Evolutionary conservation across 2,113 vertebrate genomes (phyloP).

Genomic region (Bujurquina vittata): DNA sequence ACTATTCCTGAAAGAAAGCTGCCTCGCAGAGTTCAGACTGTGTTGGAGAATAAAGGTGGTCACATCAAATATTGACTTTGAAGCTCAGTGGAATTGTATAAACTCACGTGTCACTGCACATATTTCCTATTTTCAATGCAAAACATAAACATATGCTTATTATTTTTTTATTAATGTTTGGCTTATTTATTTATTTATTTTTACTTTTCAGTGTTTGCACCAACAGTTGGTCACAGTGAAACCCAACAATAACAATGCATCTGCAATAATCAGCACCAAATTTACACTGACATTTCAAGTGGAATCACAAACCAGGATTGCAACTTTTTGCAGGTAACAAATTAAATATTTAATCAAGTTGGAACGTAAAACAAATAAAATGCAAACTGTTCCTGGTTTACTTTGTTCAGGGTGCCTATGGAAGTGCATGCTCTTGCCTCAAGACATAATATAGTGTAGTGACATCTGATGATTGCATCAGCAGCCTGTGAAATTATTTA

Average conservation of each 20-base stretch:
- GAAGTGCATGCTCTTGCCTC: slow-evolving; percentile 30
- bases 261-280: slow-evolving; percentile 72
- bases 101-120: no score
- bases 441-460: slow-evolving; percentile 53
- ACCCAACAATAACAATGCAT: slow-evolving; percentile 60
- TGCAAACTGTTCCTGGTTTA: slow-evolving; percentile 1
- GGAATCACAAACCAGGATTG: slow-evolving; percentile 37
- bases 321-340: slow-evolving; percentile 73
- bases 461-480: slow-evolving; percentile 65
- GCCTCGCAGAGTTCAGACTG: background rate
- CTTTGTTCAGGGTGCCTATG: slow-evolving; percentile 7
- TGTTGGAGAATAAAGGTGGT: background rate
- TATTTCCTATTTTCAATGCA: no score
- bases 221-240: slow-evolving; percentile 67
- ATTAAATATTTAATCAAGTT: background rate
- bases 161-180: rapidly evolving
- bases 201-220: slow-evolving; percentile 73
- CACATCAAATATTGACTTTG: background rate
- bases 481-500: slow-evolving; percentile 73
- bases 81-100: background rate
- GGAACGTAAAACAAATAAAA: background rate
- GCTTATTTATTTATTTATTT: slow-evolving; percentile 1
- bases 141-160: background rate
- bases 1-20: background rate
- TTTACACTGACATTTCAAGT: slow-evolving; percentile 74